phyloP scores from a whole-genome alignment of 2,888 invertebrate genomes.

The Cryptophagus acutangulus region DNA sequence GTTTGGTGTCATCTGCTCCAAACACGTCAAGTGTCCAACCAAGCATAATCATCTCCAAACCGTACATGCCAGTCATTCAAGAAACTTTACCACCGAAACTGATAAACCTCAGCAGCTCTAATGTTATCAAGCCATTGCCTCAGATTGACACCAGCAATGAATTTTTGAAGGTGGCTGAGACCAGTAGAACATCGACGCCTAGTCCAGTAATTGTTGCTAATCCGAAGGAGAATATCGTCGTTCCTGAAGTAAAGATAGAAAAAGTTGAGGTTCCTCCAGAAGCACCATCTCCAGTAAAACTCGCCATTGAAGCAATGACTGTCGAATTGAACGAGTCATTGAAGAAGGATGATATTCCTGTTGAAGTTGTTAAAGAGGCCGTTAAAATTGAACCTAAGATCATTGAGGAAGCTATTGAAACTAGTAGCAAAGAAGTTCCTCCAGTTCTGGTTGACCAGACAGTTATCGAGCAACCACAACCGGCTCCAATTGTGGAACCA shows the following conservation, averaged over 20 bases:
- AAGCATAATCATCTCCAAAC: constrained; percentile 12
- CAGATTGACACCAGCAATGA: constrained; percentile 12
- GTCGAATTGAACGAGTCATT: constrained; percentile 40
- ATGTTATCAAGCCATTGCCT: constrained; percentile 35
- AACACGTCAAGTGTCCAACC: too few relatives aligned
- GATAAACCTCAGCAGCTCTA: constrained; percentile 16
- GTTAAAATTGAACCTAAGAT: constrained; percentile 19
- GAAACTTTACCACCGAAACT: constrained; percentile 9
- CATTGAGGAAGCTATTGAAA: neutral
- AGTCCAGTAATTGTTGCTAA: constrained; percentile 49
- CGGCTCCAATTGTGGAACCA: constrained; percentile 19
- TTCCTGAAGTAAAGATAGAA: constrained; percentile 8
- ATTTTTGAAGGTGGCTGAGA: constrained; percentile 1
- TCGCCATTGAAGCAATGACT: constrained; percentile 39
- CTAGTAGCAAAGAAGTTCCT: constrained; percentile 18
- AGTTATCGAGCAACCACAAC: constrained; percentile 10
- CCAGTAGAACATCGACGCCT: constrained; percentile 43
- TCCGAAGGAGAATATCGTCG: constrained; percentile 17
- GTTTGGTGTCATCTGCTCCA: constrained; percentile 10
- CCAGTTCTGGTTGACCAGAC: constrained; percentile 27
- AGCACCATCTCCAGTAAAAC: constrained; percentile 21
- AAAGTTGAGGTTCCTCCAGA: constrained; percentile 9
- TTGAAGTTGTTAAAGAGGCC: too few relatives aligned
- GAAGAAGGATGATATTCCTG: constrained; percentile 39
- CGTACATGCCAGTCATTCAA: constrained; percentile 29